A percentile compares a stretch with the other conserved stretches of the same genome.
phyloP scores from a whole-genome alignment of 2,797 vertebrate species.

The Cetoscarus ocellatus region DNA sequence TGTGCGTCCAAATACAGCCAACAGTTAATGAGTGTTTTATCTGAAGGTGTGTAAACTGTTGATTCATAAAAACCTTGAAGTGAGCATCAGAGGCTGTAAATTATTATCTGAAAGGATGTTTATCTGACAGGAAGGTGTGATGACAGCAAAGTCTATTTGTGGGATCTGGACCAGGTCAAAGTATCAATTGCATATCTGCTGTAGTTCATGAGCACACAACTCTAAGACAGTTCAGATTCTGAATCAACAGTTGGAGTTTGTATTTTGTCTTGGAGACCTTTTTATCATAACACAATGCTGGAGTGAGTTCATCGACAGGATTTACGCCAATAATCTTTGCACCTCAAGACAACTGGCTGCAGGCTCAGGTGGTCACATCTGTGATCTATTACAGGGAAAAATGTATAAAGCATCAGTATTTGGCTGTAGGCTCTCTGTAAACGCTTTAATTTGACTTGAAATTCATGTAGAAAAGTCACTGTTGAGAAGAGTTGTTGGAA shows the following conservation, averaged over 20 bases:
- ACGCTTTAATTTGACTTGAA: too few species aligned
- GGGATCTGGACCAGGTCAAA: neutral
- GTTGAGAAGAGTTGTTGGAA: too few species aligned
- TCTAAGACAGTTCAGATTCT: neutral
- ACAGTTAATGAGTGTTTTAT: neutral
- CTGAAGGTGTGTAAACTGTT: neutral
- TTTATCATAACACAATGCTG: neutral
- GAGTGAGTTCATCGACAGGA: neutral
- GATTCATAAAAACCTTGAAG: neutral
- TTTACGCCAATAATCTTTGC: neutral
- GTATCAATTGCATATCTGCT: neutral
- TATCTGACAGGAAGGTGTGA: neutral
- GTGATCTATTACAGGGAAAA: neutral
- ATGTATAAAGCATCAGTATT: neutral
- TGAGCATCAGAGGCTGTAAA: neutral
- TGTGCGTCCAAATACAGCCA: neutral
- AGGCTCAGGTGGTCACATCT: neutral
- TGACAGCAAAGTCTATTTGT: slow-evolving; percentile 18
- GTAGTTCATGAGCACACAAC: neutral
- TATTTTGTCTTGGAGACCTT: too few species aligned
- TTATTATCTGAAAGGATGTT: slow-evolving; percentile 16
- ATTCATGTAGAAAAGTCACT: neutral
- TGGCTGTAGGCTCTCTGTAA: neutral
- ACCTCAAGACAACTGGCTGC: neutral
- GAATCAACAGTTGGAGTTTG: neutral